Evolutionary conservation across 2,797 vertebrate species (phyloP).

Genomic region (Sebastes paucispinis): DNA sequence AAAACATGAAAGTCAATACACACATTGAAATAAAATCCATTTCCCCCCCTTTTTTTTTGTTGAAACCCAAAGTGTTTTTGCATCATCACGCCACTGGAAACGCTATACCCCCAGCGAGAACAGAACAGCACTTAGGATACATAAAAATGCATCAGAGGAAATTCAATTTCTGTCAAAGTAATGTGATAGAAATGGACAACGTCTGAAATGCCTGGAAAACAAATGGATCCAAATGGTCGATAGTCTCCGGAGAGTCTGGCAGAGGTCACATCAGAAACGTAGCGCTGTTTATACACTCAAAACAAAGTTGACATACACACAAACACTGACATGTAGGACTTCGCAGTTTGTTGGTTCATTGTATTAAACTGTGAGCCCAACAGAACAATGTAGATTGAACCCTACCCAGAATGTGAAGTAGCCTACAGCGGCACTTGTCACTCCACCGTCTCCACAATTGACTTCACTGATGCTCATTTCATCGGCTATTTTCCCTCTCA

Average conservation of each 20-base stretch:
- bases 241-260: constrained; percentile 75
- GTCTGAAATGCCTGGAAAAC: constrained; percentile 78
- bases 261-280: constrained; percentile 67
- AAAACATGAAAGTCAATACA: constrained; percentile 48
- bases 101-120: constrained; percentile 73
- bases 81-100: constrained; percentile 72
- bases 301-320: constrained; percentile 53
- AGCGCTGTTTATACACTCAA: constrained; percentile 40
- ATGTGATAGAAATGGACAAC: constrained; percentile 83
- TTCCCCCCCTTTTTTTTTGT: constrained; percentile 49
- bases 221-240: constrained; percentile 76
- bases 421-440: constrained; percentile 31
- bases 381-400: not conserved
- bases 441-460: constrained; percentile 6
- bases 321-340: constrained; percentile 31
- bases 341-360: constrained; percentile 6
- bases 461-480: constrained; percentile 34
- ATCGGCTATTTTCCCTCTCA: constrained; percentile 18
- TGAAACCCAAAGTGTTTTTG: constrained; percentile 68
- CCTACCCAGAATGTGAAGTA: constrained; percentile 6
- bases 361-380: not conserved
- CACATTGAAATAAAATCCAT: constrained; percentile 67
- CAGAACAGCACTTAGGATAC: constrained; percentile 76
- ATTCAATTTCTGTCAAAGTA: constrained; percentile 83
- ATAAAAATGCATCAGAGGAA: constrained; percentile 81